A percentile compares a stretch with the other conserved stretches of the same genome.
Evolutionary conservation across 2,797 vertebrate species (phyloP).

Genomic region (Tiaroga cobitis): DNA sequence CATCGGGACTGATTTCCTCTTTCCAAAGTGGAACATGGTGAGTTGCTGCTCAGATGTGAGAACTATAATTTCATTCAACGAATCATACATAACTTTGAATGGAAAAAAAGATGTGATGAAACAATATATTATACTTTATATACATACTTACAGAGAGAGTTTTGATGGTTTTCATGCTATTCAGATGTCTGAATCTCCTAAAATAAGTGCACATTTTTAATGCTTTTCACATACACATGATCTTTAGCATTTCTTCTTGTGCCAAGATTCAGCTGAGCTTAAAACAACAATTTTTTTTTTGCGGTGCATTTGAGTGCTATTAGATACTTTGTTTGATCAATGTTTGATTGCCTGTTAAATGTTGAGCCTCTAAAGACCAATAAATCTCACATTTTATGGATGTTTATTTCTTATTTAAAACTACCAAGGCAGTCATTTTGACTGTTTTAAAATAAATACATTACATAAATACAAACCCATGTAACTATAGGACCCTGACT

Average conservation of each 20-base stretch:
- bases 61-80: not conserved
- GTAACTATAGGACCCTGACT: not conserved
- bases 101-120: not conserved
- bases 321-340: not conserved
- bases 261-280: not conserved
- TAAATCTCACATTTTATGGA: not conserved
- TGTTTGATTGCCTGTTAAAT: not conserved
- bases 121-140: not conserved
- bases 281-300: not conserved
- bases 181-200: not conserved
- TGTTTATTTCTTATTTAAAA: not conserved
- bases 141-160: not conserved
- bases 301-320: not conserved
- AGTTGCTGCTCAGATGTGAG: not conserved
- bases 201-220: not conserved
- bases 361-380: not conserved
- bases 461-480: too few relatives aligned
- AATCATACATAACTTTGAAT: not conserved
- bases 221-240: not conserved
- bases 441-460: not conserved
- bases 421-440: not conserved
- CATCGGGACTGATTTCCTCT: slow-evolving; percentile 95
- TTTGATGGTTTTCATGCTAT: not conserved
- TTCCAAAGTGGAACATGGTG: slow-evolving; percentile 78
- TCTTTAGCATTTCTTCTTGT: not conserved